Evolutionary conservation across 2,113 vertebrate genomes (phyloP), one percentile per base, ranked within the genome.

Genomic region (Atractosteus spatula): DNA sequence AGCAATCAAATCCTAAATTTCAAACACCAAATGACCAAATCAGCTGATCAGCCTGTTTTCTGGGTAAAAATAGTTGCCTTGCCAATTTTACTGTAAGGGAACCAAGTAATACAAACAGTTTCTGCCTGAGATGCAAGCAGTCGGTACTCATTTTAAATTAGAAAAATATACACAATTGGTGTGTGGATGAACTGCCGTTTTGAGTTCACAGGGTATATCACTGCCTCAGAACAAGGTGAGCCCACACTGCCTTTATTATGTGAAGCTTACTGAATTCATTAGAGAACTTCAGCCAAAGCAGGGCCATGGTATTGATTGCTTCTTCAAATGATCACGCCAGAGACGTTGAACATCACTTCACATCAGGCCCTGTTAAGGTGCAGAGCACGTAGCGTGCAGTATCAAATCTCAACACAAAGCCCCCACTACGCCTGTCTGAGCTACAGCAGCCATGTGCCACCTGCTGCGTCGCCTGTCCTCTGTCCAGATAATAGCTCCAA

Each of bases 241-340:
- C 57, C 14, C 2, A 13, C 2, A 59, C 75, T 12, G 12, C 55
- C 42, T 77, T 69, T 80, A 80, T 73, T 81, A 79, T 14, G 17
- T 64, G 45, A 55, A 41, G 13, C 47, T 42, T 65, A 71, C 13
- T 54, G 70, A 71, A 71, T 7, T 56, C 7, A 65, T 56, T 55
- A 63, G 70, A 56, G 29, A 41, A 8, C 8, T n/a, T 43, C 6
- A 55, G 41, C 8, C n/a, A 62, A 66, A 42, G 16, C 51, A 65
- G 47, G 2, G 10, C 51, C 42, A 41, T 4, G 64, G 8, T 56
- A 3, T 56, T 41, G 47, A 41, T 63, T 64, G 17, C 8, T 64
- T n/a, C 62, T 72, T 62, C 12, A 59, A 29, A 59, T 59, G 14
- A 13, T 16, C 4, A 16, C 57, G 5, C 57, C 14, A 4, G 57